Conservation (phyloP, 2,888 invertebrate species). For the Agrotis exclamationis region DNA sequence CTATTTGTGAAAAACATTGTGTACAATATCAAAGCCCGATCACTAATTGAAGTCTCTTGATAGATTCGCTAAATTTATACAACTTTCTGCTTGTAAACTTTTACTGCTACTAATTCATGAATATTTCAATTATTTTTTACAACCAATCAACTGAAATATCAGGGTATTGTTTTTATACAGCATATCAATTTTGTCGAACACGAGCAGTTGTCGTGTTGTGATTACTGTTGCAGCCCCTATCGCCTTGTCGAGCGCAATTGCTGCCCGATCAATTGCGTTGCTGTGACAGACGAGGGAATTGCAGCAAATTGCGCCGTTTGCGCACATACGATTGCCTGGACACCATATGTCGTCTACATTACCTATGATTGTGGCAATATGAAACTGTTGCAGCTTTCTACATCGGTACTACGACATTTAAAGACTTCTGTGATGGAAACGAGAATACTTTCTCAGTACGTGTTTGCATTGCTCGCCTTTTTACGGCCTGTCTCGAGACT, state of each 20-base stretch:
- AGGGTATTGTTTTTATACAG: slow-evolving; percentile 38
- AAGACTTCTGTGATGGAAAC: slow-evolving; percentile 66
- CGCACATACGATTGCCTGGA: slow-evolving; percentile 52
- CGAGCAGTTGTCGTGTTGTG: slow-evolving; percentile 43
- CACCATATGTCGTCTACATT: slow-evolving; percentile 63
- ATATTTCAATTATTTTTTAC: slow-evolving; percentile 38
- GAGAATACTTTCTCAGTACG: slow-evolving; percentile 69
- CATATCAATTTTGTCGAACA: slow-evolving; percentile 23
- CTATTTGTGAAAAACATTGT: slow-evolving; percentile 3
- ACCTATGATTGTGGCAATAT: slow-evolving; percentile 64
- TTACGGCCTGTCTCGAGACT: slow-evolving; percentile 50
- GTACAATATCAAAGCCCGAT: background rate
- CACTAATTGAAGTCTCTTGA: slow-evolving; percentile 4
- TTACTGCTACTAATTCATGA: slow-evolving; percentile 21
- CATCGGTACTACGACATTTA: slow-evolving; percentile 41
- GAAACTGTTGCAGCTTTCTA: slow-evolving; percentile 70
- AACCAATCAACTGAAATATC: slow-evolving; percentile 27
- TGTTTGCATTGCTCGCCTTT: slow-evolving; percentile 62
- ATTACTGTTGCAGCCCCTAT: slow-evolving; percentile 48
- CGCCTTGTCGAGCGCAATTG: slow-evolving; percentile 57
- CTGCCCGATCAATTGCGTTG: slow-evolving; percentile 46
- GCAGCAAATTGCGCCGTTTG: slow-evolving; percentile 69
- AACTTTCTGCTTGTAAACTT: slow-evolving; percentile 27
- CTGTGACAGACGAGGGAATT: slow-evolving; percentile 64
- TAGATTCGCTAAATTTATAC: background rate